phyloP scores from a whole-genome alignment of 2,888 invertebrate species.

The Argynnis bischoffii region DNA sequence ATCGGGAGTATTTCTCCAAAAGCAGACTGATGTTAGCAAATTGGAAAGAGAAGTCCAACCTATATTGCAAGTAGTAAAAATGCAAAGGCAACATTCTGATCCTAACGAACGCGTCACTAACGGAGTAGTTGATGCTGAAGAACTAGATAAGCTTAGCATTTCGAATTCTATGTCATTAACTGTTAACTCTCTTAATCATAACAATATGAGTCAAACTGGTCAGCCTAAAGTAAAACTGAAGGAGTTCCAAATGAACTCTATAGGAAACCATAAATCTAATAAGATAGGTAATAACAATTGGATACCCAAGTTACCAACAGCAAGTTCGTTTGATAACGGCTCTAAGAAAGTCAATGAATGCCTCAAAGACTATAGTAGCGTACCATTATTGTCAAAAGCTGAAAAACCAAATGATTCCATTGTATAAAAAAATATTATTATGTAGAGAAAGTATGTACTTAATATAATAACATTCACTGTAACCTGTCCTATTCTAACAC shows the following conservation, averaged over 20 bases:
- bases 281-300: constrained; percentile 79
- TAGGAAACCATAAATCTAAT: constrained; percentile 65
- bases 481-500: neutral
- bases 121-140: constrained; percentile 57
- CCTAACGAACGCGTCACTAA: constrained; percentile 66
- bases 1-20: constrained; percentile 66
- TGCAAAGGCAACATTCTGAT: constrained; percentile 69
- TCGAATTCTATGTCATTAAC: constrained; percentile 70
- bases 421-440: constrained; percentile 51
- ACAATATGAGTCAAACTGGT: constrained; percentile 55
- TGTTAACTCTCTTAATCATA: constrained; percentile 68
- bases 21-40: constrained; percentile 58
- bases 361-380: constrained; percentile 77
- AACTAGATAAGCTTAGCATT: constrained; percentile 62
- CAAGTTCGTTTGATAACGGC: constrained; percentile 74
- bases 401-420: constrained; percentile 74
- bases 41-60: constrained; percentile 70
- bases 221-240: constrained; percentile 73
- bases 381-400: constrained; percentile 71
- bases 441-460: constrained; percentile 15
- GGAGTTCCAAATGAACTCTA: constrained; percentile 62
- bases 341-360: constrained; percentile 63
- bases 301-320: constrained; percentile 72
- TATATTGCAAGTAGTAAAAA: constrained; percentile 61
- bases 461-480: neutral